Conservation (phyloP, 2,888 invertebrate genomes). For the Antheraea yamamai region DNA sequence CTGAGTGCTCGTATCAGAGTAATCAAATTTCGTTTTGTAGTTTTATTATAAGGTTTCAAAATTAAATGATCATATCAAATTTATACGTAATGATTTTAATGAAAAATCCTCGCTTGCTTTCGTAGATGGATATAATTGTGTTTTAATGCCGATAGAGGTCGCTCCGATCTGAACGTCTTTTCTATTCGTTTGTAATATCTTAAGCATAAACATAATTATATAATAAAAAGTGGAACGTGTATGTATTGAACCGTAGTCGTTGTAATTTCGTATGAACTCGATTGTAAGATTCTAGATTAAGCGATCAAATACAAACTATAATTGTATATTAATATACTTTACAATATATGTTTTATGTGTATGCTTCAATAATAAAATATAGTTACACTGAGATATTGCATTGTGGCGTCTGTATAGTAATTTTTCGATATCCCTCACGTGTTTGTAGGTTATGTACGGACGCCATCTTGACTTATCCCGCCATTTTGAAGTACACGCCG, state of each 20-base stretch:
- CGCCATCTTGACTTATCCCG: constrained; percentile 42
- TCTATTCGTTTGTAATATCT: constrained; percentile 56
- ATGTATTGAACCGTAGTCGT: constrained; percentile 73
- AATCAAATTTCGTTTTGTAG: constrained; percentile 43
- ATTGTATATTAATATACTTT: constrained; percentile 65
- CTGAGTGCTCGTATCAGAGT: not conserved
- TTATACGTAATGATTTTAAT: constrained; percentile 72
- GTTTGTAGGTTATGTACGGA: constrained; percentile 20
- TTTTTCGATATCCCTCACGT: constrained; percentile 19
- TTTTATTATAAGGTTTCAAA: constrained; percentile 57
- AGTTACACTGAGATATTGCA: constrained; percentile 23
- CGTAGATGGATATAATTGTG: constrained; percentile 49
- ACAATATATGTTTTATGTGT: constrained; percentile 32
- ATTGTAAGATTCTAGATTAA: constrained; percentile 57
- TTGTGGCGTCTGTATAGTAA: constrained; percentile 23
- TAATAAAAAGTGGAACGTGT: constrained; percentile 43
- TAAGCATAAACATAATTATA: constrained; percentile 40
- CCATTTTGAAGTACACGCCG: constrained; percentile 37
- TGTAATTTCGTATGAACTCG: constrained; percentile 74
- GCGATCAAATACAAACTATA: constrained; percentile 62
- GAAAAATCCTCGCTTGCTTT: constrained; percentile 65
- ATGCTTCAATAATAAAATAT: constrained; percentile 49
- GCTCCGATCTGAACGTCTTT: constrained; percentile 48
- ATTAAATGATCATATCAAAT: constrained; percentile 77
- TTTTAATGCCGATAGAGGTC: constrained; percentile 44